phyloP scores from a whole-genome alignment of 2,888 invertebrate species.

The Lissocephala sabroskyi region DNA sequence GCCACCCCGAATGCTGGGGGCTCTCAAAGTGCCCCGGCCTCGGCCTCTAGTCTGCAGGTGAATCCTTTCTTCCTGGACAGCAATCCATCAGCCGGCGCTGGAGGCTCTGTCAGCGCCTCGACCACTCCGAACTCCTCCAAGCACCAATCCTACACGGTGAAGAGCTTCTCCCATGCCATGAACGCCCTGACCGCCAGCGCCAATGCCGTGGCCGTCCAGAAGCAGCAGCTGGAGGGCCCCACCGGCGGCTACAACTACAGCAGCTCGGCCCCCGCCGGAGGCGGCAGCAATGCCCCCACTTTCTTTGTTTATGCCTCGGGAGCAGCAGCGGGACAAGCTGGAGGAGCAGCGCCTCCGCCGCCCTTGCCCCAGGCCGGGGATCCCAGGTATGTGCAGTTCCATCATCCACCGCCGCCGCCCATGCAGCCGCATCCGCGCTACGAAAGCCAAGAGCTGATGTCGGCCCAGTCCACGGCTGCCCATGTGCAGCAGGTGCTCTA shows the following conservation, averaged over 20 bases:
- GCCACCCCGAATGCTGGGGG: conserved; percentile 55
- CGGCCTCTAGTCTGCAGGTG: conserved; percentile 65
- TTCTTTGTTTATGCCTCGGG: conserved; percentile 39
- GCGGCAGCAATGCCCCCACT: conserved; percentile 36
- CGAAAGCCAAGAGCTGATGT: conserved; percentile 4
- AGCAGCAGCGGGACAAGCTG: conserved; percentile 3
- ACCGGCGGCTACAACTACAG: conserved; percentile 47
- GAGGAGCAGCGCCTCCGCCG: conserved; percentile 21
- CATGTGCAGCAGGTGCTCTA: conserved; percentile 38
- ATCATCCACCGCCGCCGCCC: conserved; percentile 54
- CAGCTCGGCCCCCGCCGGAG: conserved; percentile 57
- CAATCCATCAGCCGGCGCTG: conserved; percentile 20
- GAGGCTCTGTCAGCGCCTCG: conserved; percentile 47
- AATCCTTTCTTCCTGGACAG: conserved; percentile 69
- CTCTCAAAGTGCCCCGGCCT: conserved; percentile 67
- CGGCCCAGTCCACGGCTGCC: conserved; percentile 62
- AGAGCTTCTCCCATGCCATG: conserved; percentile 69
- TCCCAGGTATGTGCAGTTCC: conserved; percentile 58
- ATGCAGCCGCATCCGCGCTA: conserved; percentile 16
- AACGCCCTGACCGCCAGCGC: conserved; percentile 60
- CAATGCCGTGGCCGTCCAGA: conserved; percentile 38
- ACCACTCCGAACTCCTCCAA: conserved; percentile 67
- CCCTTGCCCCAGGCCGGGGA: conserved; percentile 30
- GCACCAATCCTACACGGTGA: conserved; percentile 67
- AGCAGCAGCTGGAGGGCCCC: conserved; percentile 22